These are phyloP conservation scores for Moxostoma hubbsi DNA, from an alignment of 2,797 vertebrate species.

Conservation along the genomic window DNA sequence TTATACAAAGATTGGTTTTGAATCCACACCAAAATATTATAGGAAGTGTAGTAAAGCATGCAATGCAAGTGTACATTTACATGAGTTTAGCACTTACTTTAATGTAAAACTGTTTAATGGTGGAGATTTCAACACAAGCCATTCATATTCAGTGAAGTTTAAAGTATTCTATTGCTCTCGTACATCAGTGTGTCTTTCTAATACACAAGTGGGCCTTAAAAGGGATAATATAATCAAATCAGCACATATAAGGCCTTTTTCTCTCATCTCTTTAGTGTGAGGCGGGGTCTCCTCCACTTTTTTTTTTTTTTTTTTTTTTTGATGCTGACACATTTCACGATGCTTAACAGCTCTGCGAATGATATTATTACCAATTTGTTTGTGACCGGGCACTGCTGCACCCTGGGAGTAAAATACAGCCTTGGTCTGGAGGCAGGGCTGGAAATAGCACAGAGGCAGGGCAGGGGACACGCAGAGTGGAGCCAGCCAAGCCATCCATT, in stretches of 20 bases:
- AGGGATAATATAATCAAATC: slow-evolving; percentile 22
- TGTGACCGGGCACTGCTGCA: slow-evolving; percentile 52
- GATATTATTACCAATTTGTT: slow-evolving; percentile 76
- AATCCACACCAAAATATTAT: neutral
- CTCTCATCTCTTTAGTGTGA: slow-evolving; percentile 13
- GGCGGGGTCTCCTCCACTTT: slow-evolving; percentile 55
- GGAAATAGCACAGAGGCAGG: slow-evolving; percentile 72
- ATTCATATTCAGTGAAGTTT: neutral
- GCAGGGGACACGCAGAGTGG: slow-evolving; percentile 51
- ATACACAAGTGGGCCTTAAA: neutral
- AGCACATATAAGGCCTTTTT: neutral
- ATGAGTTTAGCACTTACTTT: neutral
- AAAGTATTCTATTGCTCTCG: neutral
- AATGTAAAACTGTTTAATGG: slow-evolving; percentile 1
- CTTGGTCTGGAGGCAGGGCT: slow-evolving; percentile 68
- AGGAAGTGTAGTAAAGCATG: neutral
- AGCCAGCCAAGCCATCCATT: slow-evolving; percentile 77
- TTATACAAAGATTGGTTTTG: neutral
- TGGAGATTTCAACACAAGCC: neutral
- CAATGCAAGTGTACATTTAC: neutral
- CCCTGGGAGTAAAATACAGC: slow-evolving; percentile 73
- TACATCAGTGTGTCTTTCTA: neutral
- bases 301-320: slow-evolving; percentile 69
- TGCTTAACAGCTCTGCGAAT: slow-evolving; percentile 62
- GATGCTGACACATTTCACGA: slow-evolving; percentile 59